Evolutionary conservation across 30 jellyfish, hydroid and myxozoan species (phyloP), one percentile per base, ranked within the genome.

Genomic region (Aurelia sp.): DNA sequence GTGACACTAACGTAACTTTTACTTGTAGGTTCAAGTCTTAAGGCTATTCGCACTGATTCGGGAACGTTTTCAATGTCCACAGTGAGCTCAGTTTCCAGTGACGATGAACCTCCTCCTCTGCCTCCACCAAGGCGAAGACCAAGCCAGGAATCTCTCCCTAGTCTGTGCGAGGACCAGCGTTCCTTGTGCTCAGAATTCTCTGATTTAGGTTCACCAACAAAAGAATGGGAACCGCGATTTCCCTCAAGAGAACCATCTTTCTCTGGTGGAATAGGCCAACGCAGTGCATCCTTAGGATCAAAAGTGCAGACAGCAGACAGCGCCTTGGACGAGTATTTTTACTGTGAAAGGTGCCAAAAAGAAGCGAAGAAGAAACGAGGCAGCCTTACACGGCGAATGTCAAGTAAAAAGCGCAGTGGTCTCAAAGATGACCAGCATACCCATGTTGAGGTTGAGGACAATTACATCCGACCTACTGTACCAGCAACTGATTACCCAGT

Each of bases 71-170:
- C 89, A 8, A 58, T 62, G 31, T 78, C 89, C 22, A 78, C 89
- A 6, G 58, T 41, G 23, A 78, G 79, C 35, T 78, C 89, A 13
- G 16, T 44, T 15, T 64, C 71, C 17, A 78, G 79, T 33, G 72
- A 62, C 6, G 79, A 78, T 18, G 79, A 64, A 18, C 89, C 89
- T 30, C 89, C 89, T 10, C 79, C 65, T 41, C 59, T 78, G 35
- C 89, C 89, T 23, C 89, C 89, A 61, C 89, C 48, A 13, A 62
- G 77, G 77, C 87, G 68, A 6, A 37, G 79, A 19, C 17, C 21
- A 27, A 21, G 71, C 53, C 79, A 78, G 51, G 79, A 50, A 16
- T 37, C 67, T 13, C 19, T 78, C 15, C 79, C 79, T 13, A 64
- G 79, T 23, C 79, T 61, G 19, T 59, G 4, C 61, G 79, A 62